Evolutionary conservation across 1,140 invertebrate species (phyloP), one percentile per base, ranked within the genome.

Genomic region (Psix sp.): DNA sequence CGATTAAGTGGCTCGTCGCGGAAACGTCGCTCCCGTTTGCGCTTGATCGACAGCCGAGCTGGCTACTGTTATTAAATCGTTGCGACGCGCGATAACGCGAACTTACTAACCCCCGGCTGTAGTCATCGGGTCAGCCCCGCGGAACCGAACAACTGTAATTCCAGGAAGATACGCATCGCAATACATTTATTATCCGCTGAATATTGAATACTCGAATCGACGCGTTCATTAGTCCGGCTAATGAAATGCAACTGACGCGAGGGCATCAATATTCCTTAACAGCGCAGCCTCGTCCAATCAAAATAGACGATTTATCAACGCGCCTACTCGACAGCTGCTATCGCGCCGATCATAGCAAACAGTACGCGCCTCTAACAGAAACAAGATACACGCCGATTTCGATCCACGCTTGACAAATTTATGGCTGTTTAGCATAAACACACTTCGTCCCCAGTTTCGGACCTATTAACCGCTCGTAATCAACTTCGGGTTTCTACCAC

Each of bases 291-390:
- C 39, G 29, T 16, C 40, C 39, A 36, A 46, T 59, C 42, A 59
- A 59, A 59, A 59, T 42, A 59, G 42, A 17, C 42, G 15, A 57
- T 57, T 21, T 29, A 43, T 56, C 52, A 56, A 39, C 7, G 14
- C 6, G 15, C n/a, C 33, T 18, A 29, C 24, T 52, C 36, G 17
- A 35, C 20, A 35, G 15, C 24, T 15, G 45, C 13, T 40, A 39
- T 39, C 49, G 35, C 18, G 14, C 15, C n/a, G 35, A 52, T 52
- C 18, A 52, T 40, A 39, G 21, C 9, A 29, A 18, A 39, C 35
- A 40, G n/a, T 10, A 7, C 7, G 2, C 33, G 13, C 13, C 11
- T 26, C 17, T 52, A 52, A 52, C 49, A 36, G 36, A 40, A 40
- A 29, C 36, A 35, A 43, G 33, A 43, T 21, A 15, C 51, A 16